phyloP scores from a whole-genome alignment of 1,140 invertebrate species.

The Lordiphosa collinella region DNA sequence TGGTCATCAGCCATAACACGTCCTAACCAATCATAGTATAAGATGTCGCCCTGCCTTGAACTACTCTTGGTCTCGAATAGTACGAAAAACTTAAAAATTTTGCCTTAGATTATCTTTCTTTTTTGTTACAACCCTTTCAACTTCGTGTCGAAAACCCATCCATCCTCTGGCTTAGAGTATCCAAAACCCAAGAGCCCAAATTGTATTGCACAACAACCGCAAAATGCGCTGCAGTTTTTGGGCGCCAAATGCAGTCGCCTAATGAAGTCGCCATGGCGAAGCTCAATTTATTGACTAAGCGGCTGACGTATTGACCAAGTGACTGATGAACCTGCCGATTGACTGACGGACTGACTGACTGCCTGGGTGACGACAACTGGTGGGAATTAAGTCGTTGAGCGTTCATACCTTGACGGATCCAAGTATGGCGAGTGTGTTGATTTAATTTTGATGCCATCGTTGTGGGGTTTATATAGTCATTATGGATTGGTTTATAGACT shows the following conservation, averaged over 20 bases:
- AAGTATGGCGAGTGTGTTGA: constrained; percentile 44
- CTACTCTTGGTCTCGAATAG: no score
- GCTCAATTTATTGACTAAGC: constrained; percentile 68
- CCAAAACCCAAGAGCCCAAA: constrained; percentile 4
- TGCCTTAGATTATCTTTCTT: no score
- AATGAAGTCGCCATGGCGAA: constrained; percentile 58
- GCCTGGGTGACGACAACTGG: constrained; percentile 48
- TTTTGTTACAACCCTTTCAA: no score
- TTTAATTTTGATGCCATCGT: constrained; percentile 17
- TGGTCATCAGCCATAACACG: no score
- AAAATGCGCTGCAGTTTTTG: constrained; percentile 28
- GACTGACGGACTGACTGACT: constrained; percentile 25
- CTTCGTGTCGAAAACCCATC: no score
- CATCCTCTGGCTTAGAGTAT: no score
- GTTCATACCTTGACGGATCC: constrained; percentile 58
- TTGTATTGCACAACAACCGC: constrained; percentile 50
- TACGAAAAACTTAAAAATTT: no score
- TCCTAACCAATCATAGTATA: no score
- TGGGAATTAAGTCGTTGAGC: constrained; percentile 59
- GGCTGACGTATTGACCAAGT: constrained; percentile 53
- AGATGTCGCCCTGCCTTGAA: no score
- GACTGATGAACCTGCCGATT: constrained; percentile 45
- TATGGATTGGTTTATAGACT: constrained; percentile 41
- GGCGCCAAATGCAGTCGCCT: constrained; percentile 64
- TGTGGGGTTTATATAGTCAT: constrained; percentile 54